These are phyloP conservation scores for Babylonia areolata DNA, from an alignment of 1,140 invertebrate genomes.

Conservation along the genomic window DNA sequence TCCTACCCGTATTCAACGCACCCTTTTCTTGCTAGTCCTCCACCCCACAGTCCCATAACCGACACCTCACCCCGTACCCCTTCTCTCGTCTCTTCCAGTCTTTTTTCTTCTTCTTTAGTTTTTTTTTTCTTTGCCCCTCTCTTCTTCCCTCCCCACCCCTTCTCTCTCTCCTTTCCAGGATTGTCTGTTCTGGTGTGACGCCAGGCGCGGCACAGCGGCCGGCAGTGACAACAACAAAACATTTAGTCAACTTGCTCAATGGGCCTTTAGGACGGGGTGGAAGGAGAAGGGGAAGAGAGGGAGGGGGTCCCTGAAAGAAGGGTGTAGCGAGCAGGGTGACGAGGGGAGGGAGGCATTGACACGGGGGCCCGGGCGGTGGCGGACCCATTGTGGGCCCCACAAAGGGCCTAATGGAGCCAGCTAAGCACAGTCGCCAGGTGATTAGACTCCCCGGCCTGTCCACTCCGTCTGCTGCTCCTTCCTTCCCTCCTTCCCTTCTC, in stretches of 20 bases:
- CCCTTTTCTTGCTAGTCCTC: too few species aligned
- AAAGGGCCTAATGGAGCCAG: constrained; percentile 39
- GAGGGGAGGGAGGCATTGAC: constrained; percentile 4
- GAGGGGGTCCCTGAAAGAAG: background rate
- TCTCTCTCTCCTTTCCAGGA: background rate
- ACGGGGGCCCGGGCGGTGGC: constrained; percentile 16
- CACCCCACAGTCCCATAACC: background rate
- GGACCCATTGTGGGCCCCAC: constrained; percentile 19
- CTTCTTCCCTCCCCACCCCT: background rate
- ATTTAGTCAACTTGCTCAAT: constrained; percentile 43
- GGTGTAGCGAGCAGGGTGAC: background rate
- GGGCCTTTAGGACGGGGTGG: constrained; percentile 22
- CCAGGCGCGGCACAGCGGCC: background rate
- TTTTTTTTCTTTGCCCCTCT: background rate
- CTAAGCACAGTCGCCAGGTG: constrained; percentile 22
- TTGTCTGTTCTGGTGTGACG: constrained; percentile 2
- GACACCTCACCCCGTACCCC: background rate
- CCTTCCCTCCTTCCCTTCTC: background rate
- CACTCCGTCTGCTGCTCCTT: background rate
- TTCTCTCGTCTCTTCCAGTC: background rate
- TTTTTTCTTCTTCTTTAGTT: background rate
- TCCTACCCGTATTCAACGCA: too few species aligned
- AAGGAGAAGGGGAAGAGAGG: background rate
- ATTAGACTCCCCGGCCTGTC: background rate
- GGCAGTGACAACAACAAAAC: constrained; percentile 40